Evolutionary conservation across 64 coral and sea anemone genomes (phyloP).

Genomic region (Astreopora myriophthalma): DNA sequence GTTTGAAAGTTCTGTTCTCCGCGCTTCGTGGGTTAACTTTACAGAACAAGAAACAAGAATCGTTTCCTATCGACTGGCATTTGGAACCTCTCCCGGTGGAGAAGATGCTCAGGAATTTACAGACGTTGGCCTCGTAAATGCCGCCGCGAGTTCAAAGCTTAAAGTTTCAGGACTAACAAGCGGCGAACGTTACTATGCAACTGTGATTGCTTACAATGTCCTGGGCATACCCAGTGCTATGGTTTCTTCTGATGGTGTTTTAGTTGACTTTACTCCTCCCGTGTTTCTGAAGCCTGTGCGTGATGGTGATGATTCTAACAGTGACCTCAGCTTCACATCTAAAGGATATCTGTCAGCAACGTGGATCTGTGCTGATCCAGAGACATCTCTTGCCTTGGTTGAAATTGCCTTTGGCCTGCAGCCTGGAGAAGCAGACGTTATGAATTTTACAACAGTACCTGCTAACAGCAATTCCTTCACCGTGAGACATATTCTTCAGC

Average conservation of each 20-base stretch:
- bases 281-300: slow-evolving; percentile 59
- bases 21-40: slow-evolving; percentile 86
- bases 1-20: slow-evolving; percentile 77
- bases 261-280: slow-evolving; percentile 85
- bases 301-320: slow-evolving; percentile 57
- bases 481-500: slow-evolving; percentile 36
- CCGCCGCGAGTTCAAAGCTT: slow-evolving; percentile 78
- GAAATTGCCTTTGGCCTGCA: slow-evolving; percentile 87
- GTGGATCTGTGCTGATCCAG: slow-evolving; percentile 83
- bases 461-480: slow-evolving; percentile 47
- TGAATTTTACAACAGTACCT: slow-evolving; percentile 60
- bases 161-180: slow-evolving; percentile 73
- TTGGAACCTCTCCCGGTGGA: slow-evolving; percentile 69
- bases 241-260: slow-evolving; percentile 83
- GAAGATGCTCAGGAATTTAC: slow-evolving; percentile 85
- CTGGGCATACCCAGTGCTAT: slow-evolving; percentile 80
- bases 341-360: slow-evolving; percentile 11
- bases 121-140: slow-evolving; percentile 74
- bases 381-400: slow-evolving; percentile 62
- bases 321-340: slow-evolving; percentile 57
- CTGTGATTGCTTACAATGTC: slow-evolving; percentile 84
- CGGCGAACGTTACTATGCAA: slow-evolving; percentile 82
- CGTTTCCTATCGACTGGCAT: slow-evolving; percentile 74
- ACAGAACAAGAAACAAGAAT: slow-evolving; percentile 81
- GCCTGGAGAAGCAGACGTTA: slow-evolving; percentile 72